These are phyloP conservation scores for Melikaiella ostensackeni DNA, from an alignment of 2,888 invertebrate genomes.

Conservation along the genomic window DNA sequence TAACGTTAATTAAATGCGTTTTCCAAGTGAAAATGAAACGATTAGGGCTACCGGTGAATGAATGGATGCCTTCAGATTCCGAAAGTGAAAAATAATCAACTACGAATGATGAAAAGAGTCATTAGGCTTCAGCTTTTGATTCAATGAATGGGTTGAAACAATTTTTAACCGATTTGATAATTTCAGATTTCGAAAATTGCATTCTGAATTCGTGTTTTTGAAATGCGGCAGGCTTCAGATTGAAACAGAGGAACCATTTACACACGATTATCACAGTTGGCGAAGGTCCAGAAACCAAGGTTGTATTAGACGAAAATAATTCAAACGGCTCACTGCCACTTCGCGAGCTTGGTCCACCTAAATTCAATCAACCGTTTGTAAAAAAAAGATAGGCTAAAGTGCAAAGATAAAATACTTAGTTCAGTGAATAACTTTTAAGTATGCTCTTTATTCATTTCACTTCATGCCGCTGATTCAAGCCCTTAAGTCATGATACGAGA, in stretches of 20 bases:
- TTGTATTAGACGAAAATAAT: conserved; percentile 40
- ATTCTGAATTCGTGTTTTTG: background rate
- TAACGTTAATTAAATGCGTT: conserved; percentile 8
- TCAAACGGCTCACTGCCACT: conserved; percentile 28
- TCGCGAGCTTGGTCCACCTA: conserved; percentile 17
- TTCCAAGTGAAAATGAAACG: background rate
- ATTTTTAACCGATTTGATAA: background rate
- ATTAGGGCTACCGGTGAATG: background rate
- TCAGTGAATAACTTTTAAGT: background rate
- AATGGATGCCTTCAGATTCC: background rate
- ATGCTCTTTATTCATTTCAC: background rate
- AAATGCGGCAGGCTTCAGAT: conserved; percentile 8
- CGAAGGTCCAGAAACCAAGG: conserved; percentile 34
- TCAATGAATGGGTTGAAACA: background rate
- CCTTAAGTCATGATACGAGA: background rate
- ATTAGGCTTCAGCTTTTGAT: background rate
- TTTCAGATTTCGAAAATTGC: background rate
- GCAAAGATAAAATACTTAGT: background rate
- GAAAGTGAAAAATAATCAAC: background rate
- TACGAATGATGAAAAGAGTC: background rate
- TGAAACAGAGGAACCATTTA: conserved; percentile 35
- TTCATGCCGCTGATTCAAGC: background rate
- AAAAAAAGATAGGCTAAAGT: conserved; percentile 9
- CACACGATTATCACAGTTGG: conserved; percentile 37
- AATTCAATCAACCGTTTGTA: conserved; percentile 2